Evolutionary conservation across 2,888 invertebrate species (phyloP).

Genomic region (Tortrix viridana): DNA sequence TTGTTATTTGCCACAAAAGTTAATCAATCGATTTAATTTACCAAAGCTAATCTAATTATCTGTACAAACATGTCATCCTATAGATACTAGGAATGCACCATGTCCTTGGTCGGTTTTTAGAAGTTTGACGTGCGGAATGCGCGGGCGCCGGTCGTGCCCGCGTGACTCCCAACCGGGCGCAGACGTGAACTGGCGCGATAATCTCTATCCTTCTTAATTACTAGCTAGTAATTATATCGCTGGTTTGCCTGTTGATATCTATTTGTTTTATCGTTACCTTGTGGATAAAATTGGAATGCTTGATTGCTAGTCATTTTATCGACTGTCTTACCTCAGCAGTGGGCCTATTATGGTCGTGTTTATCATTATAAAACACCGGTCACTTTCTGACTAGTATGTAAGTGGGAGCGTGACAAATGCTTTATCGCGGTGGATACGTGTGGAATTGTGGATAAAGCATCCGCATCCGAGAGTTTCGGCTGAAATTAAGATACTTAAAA

Average conservation of each 20-base stretch:
- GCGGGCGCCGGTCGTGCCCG: slow-evolving; percentile 72
- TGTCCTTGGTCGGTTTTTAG: slow-evolving; percentile 71
- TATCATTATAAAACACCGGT: too few relatives aligned
- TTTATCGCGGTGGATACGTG: too few relatives aligned
- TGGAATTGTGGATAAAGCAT: too few relatives aligned
- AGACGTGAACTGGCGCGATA: slow-evolving; percentile 52
- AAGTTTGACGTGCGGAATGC: slow-evolving; percentile 79
- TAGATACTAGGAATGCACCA: slow-evolving; percentile 52
- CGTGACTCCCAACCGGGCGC: slow-evolving; percentile 66
- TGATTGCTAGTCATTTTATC: too few relatives aligned
- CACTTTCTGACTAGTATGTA: too few relatives aligned
- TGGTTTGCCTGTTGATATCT: slow-evolving; percentile 41
- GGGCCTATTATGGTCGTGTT: too few relatives aligned
- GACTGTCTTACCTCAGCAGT: too few relatives aligned
- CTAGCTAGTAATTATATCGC: slow-evolving; percentile 33
- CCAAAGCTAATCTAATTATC: neutral
- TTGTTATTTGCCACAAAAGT: too few relatives aligned
- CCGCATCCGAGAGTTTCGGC: too few relatives aligned
- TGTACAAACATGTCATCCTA: slow-evolving; percentile 28
- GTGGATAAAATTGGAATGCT: too few relatives aligned
- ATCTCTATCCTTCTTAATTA: slow-evolving; percentile 45
- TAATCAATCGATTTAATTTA: slow-evolving; percentile 25
- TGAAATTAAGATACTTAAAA: too few relatives aligned
- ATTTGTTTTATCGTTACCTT: neutral
- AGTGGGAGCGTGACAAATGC: too few relatives aligned